phyloP scores from a whole-genome alignment of 2,888 invertebrate genomes.

The Nomada goodeniana region DNA sequence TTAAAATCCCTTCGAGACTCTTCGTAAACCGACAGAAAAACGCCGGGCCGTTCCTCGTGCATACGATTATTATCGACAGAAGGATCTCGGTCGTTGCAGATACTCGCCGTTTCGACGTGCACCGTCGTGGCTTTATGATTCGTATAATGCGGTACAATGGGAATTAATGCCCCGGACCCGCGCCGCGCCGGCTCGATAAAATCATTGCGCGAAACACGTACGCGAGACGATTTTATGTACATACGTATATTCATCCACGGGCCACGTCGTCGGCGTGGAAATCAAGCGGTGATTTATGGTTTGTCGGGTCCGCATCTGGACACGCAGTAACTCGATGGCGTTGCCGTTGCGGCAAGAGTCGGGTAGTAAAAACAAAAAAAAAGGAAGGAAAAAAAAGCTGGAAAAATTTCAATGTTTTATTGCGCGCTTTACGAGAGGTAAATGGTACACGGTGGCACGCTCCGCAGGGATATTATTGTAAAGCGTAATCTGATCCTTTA shows the following conservation, averaged over 20 bases:
- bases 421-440: conserved; percentile 41
- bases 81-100: conserved; percentile 61
- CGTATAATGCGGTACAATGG: conserved; percentile 69
- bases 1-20: no score
- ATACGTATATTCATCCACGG: conserved; percentile 58
- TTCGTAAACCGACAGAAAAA: conserved; percentile 1
- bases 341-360: conserved; percentile 28
- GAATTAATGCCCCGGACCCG: conserved; percentile 67
- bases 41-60: conserved; percentile 13
- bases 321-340: conserved; percentile 44
- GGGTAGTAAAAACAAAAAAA: conserved; percentile 30
- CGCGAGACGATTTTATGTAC: conserved; percentile 56
- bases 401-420: conserved; percentile 55
- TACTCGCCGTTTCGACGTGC: conserved; percentile 51
- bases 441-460: conserved; percentile 31
- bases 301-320: conserved; percentile 41
- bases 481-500: conserved; percentile 47
- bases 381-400: conserved; percentile 17
- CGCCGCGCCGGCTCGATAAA: conserved; percentile 59
- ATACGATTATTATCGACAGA: conserved; percentile 66
- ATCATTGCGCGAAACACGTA: conserved; percentile 59
- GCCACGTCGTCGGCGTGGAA: conserved; percentile 62
- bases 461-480: conserved; percentile 52
- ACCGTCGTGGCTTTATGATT: conserved; percentile 61
- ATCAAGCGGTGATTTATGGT: conserved; percentile 70